Conservation (phyloP, 2,113 vertebrate species). For the Phyllostomus discolor region DNA sequence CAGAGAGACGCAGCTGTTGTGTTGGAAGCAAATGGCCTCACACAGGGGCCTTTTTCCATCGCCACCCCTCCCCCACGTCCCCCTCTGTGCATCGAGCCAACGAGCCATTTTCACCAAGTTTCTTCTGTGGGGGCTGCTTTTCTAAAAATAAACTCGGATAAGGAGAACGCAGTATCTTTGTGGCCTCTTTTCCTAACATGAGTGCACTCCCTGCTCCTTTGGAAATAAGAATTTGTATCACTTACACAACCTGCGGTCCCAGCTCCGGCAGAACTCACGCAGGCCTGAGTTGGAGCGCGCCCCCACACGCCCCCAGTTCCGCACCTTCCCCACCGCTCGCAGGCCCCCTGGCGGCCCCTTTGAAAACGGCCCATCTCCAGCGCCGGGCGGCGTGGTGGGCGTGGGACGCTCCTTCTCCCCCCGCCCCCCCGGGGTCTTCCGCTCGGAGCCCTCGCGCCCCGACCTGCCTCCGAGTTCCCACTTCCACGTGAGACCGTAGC, state of each 20-base stretch:
- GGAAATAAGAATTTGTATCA: background rate
- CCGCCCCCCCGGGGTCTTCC: no score
- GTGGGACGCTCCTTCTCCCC: fast-evolving
- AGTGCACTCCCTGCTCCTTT: background rate
- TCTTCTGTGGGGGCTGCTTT: background rate
- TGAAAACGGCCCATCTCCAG: background rate
- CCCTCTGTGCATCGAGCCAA: background rate
- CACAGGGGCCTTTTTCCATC: fast-evolving
- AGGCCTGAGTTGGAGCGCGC: background rate
- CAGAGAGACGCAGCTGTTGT: no score
- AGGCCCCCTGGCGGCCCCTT: no score
- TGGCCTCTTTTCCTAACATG: background rate
- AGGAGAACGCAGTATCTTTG: background rate
- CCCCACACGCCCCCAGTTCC: fast-evolving
- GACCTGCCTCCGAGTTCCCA: no score
- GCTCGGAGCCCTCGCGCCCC: fast-evolving
- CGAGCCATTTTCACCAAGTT: fast-evolving
- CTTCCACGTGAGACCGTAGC: no score
- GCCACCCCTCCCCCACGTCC: fast-evolving
- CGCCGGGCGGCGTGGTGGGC: no score
- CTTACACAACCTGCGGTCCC: no score
- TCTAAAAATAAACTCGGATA: background rate
- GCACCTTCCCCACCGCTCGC: fast-evolving
- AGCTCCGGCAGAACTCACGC: fast-evolving
- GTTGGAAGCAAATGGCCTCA: background rate